Conservation (phyloP, 1,140 invertebrate genomes). For the Yoshiicerus persimilis region DNA sequence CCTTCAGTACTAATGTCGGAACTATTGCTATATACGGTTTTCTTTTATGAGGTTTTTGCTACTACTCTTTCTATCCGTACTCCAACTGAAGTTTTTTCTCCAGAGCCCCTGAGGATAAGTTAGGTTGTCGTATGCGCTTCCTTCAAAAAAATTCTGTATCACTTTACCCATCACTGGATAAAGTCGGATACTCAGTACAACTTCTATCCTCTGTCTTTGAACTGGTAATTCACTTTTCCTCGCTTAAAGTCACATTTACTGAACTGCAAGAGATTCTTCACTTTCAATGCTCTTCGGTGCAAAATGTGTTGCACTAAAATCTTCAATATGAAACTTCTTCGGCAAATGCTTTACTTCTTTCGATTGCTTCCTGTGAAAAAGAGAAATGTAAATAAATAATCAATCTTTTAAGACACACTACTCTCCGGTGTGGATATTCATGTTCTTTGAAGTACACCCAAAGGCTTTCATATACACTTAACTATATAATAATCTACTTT, state of each 20-base stretch:
- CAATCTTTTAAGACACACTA: neutral
- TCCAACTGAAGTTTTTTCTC: neutral
- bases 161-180: neutral
- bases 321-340: neutral
- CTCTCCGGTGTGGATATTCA: neutral
- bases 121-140: neutral
- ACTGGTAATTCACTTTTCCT: neutral
- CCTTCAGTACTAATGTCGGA: neutral
- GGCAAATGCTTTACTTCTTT: neutral
- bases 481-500: no score
- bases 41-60: no score
- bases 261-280: neutral
- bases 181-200: neutral
- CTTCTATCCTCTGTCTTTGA: neutral
- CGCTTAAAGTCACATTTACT: neutral
- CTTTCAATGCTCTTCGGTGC: neutral
- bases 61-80: no score
- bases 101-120: neutral
- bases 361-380: neutral
- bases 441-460: neutral
- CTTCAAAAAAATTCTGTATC: neutral
- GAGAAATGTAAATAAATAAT: neutral
- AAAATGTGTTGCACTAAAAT: neutral
- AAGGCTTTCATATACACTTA: neutral
- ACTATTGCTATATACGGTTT: no score